Base-by-base conservation (phyloP, 2,888 invertebrate species). In the Cephus rjabovi region DNA sequence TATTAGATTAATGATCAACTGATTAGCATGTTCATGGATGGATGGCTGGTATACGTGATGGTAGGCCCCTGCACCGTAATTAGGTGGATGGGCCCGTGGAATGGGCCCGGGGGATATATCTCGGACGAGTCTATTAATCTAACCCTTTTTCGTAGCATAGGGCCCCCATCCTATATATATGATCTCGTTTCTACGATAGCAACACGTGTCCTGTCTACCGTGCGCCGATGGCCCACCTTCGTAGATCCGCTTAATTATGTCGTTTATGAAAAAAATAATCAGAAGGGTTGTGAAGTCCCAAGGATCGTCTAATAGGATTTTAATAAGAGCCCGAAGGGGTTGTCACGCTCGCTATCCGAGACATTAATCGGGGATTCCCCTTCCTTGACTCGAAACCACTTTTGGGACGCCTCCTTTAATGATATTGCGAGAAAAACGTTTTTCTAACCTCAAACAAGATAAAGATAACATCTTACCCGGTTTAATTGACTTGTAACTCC, bases 131-230 rank as follows among this genome's bases (percentile, higher is more conserved):
- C 70, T 70, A 70, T 70, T 70, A 70, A 70, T 70, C 30, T 70
- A 70, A 70, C 70, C 70, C 70, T 70, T 70, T 33, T 33, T 33
- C 70, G 4, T 33, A 31, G 12, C 70, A 11, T 33, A 33, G 12
- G 70, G 70, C 30, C 30, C 70, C 12, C 12, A 12, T 4, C 0
- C 12, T 1, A n/a, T n/a, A 30, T 30, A 70, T 12, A 33, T 12
- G 23, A 30, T 70, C 70, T 30, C 31, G 30, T 11, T 70, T 70
- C 40, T 70, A 70, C 30, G 70, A 30, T 15, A 33, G 70, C 30
- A 70, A 70, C 70, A 70, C 70, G 70, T 70, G 70, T 70, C 70
- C 70, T 70, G 33, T 30, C 70, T 70, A 70, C 70, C 70, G 33
- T 6, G 70, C 11, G 6, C 40, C 15, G 4, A 15, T 2, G 12